Evolutionary conservation across 2,888 invertebrate species (phyloP).

Genomic region (Griposia aprilina): DNA sequence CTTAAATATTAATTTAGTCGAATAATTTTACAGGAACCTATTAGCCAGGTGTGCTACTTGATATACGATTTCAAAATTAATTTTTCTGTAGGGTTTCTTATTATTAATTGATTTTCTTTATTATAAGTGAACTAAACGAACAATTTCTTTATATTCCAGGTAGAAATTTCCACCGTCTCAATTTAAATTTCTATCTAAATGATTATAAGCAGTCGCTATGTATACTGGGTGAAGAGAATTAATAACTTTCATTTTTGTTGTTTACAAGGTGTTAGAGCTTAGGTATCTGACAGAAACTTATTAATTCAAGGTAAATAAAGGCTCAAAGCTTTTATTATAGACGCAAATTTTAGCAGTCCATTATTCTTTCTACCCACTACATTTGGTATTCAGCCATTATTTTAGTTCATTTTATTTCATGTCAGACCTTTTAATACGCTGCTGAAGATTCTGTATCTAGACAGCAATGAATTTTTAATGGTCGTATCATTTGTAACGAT

Average conservation of each 20-base stretch:
- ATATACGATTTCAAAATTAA: conserved; percentile 10
- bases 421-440: conserved; percentile 50
- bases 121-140: not conserved
- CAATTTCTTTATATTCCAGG: not conserved
- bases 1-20: conserved; percentile 6
- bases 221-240: conserved; percentile 25
- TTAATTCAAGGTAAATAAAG: conserved; percentile 68
- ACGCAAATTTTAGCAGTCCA: conserved; percentile 66
- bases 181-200: not conserved
- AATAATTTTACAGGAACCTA: not conserved
- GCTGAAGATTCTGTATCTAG: conserved; percentile 33
- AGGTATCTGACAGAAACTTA: conserved; percentile 51
- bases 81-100: not conserved
- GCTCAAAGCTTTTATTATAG: conserved; percentile 67
- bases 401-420: conserved; percentile 65
- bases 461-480: conserved; percentile 32
- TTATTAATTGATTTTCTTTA: conserved; percentile 14
- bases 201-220: conserved; percentile 10
- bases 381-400: conserved; percentile 69
- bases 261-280: conserved; percentile 31
- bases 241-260: conserved; percentile 51
- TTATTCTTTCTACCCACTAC: conserved; percentile 72
- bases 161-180: not conserved
- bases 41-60: conserved; percentile 15
- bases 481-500: conserved; percentile 13